Evolutionary conservation across 2,797 vertebrate genomes (phyloP), one percentile per base, ranked within the genome.

Genomic region (Mastacembelus armatus): DNA sequence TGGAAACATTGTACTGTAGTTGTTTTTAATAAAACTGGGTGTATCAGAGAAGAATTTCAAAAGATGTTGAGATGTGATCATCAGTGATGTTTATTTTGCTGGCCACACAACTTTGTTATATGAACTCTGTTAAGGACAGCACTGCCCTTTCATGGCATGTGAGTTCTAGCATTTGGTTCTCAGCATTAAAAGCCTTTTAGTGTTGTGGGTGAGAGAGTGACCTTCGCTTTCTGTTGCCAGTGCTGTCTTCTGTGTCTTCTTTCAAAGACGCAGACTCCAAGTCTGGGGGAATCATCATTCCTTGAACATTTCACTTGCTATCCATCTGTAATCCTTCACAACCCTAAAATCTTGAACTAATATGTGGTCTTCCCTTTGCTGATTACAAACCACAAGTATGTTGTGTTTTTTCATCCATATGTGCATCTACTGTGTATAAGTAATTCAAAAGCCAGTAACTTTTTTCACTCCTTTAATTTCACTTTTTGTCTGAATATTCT

Each of bases 121-220:
- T 71, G 71, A 80, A 65, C 81, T 71, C 51, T 52, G 52, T 36
- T 62, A 72, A 78, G 63, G 54, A 81, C 80, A 71, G 78, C 76
- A 63, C 78, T 84, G 69, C 85, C 84, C 74, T 81, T 63, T 85
- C 72, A 63, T 73, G 77, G 71, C 79, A 61, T 84, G 80, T 54
- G 57, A 72, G 60, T 71, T 77, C 61, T 58, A 60, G 69, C 52
- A n/a, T 84, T 88, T 64, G 65, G 88, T 80, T 83, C 63, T 50
- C 77, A 73, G 81, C 78, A 72, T 86, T 85, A 88, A 88, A 80
- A 86, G 77, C 70, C 75, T 78, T 81, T 84, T 73, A 60, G 72
- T 71, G 72, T 75, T 81, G 80, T 69, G 81, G 72, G 72, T 82
- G 81, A 83, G 84, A 85, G 74, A 59, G 74, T 82, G 83, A 88